Base-by-base conservation (phyloP, 2,797 vertebrate species). In the Amniataba percoides region DNA sequence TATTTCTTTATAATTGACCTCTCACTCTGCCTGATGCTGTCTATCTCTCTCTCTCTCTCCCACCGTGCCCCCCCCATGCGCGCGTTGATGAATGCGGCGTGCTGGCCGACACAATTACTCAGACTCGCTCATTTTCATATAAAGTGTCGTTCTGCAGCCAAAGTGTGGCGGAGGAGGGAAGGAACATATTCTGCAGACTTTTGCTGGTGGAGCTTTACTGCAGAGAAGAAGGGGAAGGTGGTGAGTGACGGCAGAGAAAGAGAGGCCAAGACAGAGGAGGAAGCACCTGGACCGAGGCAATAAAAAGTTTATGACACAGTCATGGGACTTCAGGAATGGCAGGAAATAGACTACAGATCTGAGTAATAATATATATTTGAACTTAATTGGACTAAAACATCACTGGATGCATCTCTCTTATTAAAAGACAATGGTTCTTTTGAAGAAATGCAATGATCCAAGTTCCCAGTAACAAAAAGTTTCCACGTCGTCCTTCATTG, bases 121-220 rank as follows among this genome's bases (percentile, higher is more conserved):
- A 75, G n/a, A 83, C 60, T 62, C 56, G 34, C 70, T 87, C 49
- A 77, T 88, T 73, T 88, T 86, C 61, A 80, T 71, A 61, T 60
- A 56, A 83, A 78, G 57, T 78, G 71, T 49, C 10, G 36, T 48
- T 71, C 42, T 34, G 56, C 60, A 66, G 75, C 55, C 48, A 49
- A 67, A 67, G 70, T 62, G 45, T 49, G 3, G 43, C 5, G 15
- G 66, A 21, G 60, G 55, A 71, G 52, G 48, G 14, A 52, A 27
- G 45, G 60, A 52, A 58, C 75, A 57, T 70, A 45, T 74, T 87
- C 55, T 71, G 43, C 34, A 21, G 68, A 34, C 52, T 65, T 74
- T 61, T 67, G 76, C 75, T 63, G 14, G 19, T 59, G 58, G 61
- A 78, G 25, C n/a, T 65, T 79, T 16, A 53, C 21, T 66, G 53